These are phyloP conservation scores for Pipra filicauda DNA, from an alignment of 2,113 vertebrate species.

Conservation along the genomic window DNA sequence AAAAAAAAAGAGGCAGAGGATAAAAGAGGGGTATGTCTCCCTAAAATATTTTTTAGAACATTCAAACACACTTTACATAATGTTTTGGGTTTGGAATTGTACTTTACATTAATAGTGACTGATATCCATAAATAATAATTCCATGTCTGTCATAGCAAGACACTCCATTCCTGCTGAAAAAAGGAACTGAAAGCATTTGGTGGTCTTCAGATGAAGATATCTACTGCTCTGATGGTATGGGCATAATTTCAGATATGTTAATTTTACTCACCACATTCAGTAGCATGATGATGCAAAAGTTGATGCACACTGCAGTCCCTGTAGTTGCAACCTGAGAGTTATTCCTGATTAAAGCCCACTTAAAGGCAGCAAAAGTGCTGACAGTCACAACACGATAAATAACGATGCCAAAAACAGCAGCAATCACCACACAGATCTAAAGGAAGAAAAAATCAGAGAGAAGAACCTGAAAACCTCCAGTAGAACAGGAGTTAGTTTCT, in stretches of 20 bases:
- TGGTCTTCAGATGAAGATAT: background rate
- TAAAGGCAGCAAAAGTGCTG: conserved; percentile 93
- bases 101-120: background rate
- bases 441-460: background rate
- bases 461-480: background rate
- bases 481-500: background rate
- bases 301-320: conserved; percentile 95
- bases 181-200: background rate
- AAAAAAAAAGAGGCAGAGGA: background rate
- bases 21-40: background rate
- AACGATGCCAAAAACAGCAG: conserved; percentile 92
- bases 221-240: background rate
- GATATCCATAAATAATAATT: background rate
- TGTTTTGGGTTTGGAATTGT: background rate
- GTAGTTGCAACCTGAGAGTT: conserved; percentile 97
- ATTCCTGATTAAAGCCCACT: conserved; percentile 94
- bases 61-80: background rate
- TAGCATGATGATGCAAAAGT: conserved; percentile 96
- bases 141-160: background rate
- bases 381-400: conserved; percentile 94
- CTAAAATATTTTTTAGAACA: background rate
- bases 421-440: conserved; percentile 93
- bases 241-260: background rate
- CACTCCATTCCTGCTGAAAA: background rate
- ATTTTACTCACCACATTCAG: conserved; percentile 87